phyloP scores from a whole-genome alignment of 2,888 invertebrate genomes.

The Aquatica leii region DNA sequence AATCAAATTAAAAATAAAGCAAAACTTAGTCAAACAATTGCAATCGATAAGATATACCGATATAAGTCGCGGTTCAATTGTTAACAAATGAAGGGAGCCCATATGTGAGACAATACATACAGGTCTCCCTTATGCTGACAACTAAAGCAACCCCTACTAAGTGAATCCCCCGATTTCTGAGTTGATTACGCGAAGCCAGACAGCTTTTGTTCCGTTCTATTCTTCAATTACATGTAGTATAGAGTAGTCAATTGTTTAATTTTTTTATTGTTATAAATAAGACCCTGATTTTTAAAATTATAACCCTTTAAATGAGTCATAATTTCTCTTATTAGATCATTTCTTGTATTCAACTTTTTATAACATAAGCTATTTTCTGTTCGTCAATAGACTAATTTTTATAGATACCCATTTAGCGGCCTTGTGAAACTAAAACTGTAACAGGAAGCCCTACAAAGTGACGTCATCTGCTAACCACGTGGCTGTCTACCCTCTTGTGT shows the following conservation, averaged over 20 bases:
- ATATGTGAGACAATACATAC: slow-evolving; percentile 54
- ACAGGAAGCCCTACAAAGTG: slow-evolving; percentile 18
- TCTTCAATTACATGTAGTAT: slow-evolving; percentile 35
- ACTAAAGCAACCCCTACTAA: slow-evolving; percentile 54
- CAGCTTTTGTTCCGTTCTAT: slow-evolving; percentile 50
- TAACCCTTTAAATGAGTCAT: slow-evolving; percentile 10
- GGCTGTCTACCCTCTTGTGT: slow-evolving; percentile 24
- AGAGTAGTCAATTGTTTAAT: slow-evolving; percentile 32
- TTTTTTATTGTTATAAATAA: slow-evolving; percentile 24
- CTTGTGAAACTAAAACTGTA: slow-evolving; percentile 14
- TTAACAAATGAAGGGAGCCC: slow-evolving; percentile 56
- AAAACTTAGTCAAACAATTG: slow-evolving; percentile 50
- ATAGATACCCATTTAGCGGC: too few species aligned
- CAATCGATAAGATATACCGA: slow-evolving; percentile 55
- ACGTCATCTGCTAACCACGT: slow-evolving; percentile 31
- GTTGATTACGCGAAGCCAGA: slow-evolving; percentile 60
- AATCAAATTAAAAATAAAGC: slow-evolving; percentile 33
- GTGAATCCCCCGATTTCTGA: slow-evolving; percentile 59
- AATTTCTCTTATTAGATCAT: not conserved
- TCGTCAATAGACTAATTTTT: too few species aligned
- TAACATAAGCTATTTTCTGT: too few species aligned
- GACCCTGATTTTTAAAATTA: slow-evolving; percentile 9
- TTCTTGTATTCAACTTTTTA: too few species aligned
- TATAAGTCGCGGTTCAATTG: slow-evolving; percentile 54
- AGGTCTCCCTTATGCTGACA: slow-evolving; percentile 37